Conservation (phyloP, 2,888 invertebrate species). For the Drosophila mulleri region DNA sequence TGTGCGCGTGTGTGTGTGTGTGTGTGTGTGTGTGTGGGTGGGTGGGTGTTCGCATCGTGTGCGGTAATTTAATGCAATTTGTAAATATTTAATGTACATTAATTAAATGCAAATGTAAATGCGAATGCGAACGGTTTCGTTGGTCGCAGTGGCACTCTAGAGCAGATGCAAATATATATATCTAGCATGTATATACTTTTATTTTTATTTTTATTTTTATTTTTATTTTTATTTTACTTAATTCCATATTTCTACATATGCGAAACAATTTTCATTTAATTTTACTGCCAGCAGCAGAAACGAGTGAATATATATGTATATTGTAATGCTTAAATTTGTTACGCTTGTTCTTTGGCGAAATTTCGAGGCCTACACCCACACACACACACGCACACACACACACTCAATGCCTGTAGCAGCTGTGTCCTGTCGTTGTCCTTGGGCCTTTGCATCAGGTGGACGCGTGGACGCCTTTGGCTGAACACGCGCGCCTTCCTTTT, state of each 20-base stretch:
- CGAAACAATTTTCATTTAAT: constrained; percentile 68
- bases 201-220: not conserved
- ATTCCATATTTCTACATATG: constrained; percentile 30
- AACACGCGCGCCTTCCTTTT: constrained; percentile 32
- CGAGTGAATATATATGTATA: constrained; percentile 25
- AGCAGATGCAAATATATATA: not conserved
- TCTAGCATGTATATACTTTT: not conserved
- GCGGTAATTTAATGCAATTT: constrained; percentile 70
- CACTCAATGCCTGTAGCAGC: constrained; percentile 23
- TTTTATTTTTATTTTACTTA: constrained; percentile 6
- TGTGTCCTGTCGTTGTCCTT: constrained; percentile 58
- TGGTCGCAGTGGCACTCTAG: not conserved
- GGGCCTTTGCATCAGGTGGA: constrained; percentile 44
- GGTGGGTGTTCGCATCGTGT: constrained; percentile 22
- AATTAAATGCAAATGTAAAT: constrained; percentile 76
- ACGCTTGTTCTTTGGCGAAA: constrained; percentile 33
- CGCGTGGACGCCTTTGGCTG: constrained; percentile 37
- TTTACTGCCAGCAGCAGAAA: constrained; percentile 67
- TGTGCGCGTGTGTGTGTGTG: constrained; percentile 2
- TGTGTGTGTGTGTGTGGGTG: too few species aligned
- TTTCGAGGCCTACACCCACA: not conserved
- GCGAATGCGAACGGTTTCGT: constrained; percentile 35
- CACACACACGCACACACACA: not conserved
- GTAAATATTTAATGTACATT: constrained; percentile 77
- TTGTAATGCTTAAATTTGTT: constrained; percentile 63